A percentile compares a stretch with the other conserved stretches of the same genome.
phyloP scores from a whole-genome alignment of 2,797 vertebrate species.

The Premnoplex brunnescens region DNA sequence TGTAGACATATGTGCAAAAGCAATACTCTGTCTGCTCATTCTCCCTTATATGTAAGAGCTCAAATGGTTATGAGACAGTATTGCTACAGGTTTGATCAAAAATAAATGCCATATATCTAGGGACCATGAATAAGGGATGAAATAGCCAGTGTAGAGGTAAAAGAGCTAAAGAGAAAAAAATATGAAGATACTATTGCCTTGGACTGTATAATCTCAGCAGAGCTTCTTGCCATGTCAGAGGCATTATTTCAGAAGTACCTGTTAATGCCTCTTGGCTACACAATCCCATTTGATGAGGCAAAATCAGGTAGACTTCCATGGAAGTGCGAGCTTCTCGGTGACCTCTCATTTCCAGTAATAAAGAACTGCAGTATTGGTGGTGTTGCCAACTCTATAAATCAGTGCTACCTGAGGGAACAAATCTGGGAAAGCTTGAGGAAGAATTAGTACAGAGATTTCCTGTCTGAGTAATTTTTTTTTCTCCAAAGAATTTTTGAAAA shows the following conservation, averaged over 20 bases:
- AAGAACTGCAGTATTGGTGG: neutral
- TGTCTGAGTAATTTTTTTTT: neutral
- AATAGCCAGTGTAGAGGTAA: slow-evolving; percentile 11
- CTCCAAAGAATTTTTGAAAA: neutral
- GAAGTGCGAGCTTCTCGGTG: neutral
- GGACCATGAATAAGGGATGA: slow-evolving; percentile 62
- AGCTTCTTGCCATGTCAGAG: neutral
- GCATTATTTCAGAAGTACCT: slow-evolving; percentile 37
- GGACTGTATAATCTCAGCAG: slow-evolving; percentile 20
- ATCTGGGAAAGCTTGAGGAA: neutral
- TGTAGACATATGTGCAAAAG: slow-evolving; percentile 41
- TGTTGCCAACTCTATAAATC: neutral
- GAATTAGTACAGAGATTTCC: neutral
- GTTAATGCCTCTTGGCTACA: slow-evolving; percentile 4
- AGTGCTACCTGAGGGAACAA: neutral
- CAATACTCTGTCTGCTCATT: slow-evolving; percentile 48
- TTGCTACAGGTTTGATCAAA: slow-evolving; percentile 62
- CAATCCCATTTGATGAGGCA: neutral
- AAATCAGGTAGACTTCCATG: neutral
- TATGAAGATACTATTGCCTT: neutral
- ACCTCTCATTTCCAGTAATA: neutral
- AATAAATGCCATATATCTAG: slow-evolving; percentile 63
- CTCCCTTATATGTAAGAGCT: slow-evolving; percentile 28
- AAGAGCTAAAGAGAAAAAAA: neutral
- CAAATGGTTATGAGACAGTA: slow-evolving; percentile 46